Evolutionary conservation across 2,797 vertebrate genomes (phyloP).

Genomic region (Pagetopsis macropterus): DNA sequence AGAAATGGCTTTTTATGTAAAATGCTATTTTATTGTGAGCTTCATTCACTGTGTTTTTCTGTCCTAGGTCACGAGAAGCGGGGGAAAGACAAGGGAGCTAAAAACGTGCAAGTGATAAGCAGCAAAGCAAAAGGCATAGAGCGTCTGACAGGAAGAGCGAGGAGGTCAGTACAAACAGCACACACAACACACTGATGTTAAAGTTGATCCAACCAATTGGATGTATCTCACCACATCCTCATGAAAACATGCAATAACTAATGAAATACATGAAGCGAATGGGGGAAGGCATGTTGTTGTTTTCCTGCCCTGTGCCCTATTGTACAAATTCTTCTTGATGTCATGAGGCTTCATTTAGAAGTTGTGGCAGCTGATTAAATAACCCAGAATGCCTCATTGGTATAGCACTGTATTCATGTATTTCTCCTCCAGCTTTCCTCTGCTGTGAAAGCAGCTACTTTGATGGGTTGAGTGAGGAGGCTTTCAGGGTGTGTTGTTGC

Average conservation of each 20-base stretch:
- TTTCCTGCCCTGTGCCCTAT: constrained; percentile 47
- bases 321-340: constrained; percentile 49
- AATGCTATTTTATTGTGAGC: background rate
- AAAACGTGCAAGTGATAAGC: constrained; percentile 82
- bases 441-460: constrained; percentile 36
- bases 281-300: constrained; percentile 43
- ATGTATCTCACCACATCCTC: constrained; percentile 16
- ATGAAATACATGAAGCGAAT: constrained; percentile 29
- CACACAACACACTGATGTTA: constrained; percentile 4
- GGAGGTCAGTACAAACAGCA: constrained; percentile 84
- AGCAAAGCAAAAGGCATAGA: constrained; percentile 95
- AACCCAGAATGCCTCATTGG: constrained; percentile 47
- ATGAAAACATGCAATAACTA: constrained; percentile 15
- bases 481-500: constrained; percentile 28
- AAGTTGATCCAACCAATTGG: constrained; percentile 10
- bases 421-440: constrained; percentile 22
- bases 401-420: constrained; percentile 16
- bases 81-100: constrained; percentile 80
- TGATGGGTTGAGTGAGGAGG: constrained; percentile 23
- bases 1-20: background rate
- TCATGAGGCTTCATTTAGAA: constrained; percentile 60
- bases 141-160: constrained; percentile 94
- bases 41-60: constrained; percentile 22
- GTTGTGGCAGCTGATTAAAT: constrained; percentile 64
- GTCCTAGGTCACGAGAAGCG: constrained; percentile 83